phyloP scores from a whole-genome alignment of 2,797 vertebrate species.

The Cichlasoma orientale region DNA sequence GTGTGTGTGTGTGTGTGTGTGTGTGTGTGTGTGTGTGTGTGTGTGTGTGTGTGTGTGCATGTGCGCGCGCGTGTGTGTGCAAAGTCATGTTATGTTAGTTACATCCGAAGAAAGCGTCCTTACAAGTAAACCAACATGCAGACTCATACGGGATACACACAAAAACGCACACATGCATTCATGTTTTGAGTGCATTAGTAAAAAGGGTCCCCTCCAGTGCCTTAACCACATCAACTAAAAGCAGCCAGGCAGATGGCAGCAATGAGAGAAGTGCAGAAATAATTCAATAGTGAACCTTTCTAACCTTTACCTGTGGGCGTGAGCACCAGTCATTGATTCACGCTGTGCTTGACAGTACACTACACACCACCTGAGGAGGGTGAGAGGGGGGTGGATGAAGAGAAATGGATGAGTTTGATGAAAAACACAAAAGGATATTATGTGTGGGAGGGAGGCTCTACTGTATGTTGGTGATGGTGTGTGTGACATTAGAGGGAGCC shows the following conservation, averaged over 20 bases:
- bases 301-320: conserved; percentile 86
- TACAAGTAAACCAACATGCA: conserved; percentile 29
- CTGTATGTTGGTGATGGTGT: conserved; percentile 43
- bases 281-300: conserved; percentile 84
- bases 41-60: conserved; percentile 34
- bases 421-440: conserved; percentile 66
- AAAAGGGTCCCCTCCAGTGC: conserved; percentile 72
- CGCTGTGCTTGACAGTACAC: conserved; percentile 77
- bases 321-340: conserved; percentile 82
- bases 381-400: conserved; percentile 57
- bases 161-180: conserved; percentile 42
- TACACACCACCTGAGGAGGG: conserved; percentile 74
- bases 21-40: conserved; percentile 41
- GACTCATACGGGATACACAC: conserved; percentile 19
- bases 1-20: conserved; percentile 33
- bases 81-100: conserved; percentile 40
- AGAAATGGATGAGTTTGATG: conserved; percentile 72
- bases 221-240: conserved; percentile 79
- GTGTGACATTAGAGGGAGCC: conserved; percentile 61
- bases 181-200: conserved; percentile 71
- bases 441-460: conserved; percentile 61
- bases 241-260: conserved; percentile 80
- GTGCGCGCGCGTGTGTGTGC: conserved; percentile 29
- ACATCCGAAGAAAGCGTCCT: conserved; percentile 55
- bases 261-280: conserved; percentile 83